Conservation (phyloP, 2,797 vertebrate species). For the Sebastes kiyomatsui region DNA sequence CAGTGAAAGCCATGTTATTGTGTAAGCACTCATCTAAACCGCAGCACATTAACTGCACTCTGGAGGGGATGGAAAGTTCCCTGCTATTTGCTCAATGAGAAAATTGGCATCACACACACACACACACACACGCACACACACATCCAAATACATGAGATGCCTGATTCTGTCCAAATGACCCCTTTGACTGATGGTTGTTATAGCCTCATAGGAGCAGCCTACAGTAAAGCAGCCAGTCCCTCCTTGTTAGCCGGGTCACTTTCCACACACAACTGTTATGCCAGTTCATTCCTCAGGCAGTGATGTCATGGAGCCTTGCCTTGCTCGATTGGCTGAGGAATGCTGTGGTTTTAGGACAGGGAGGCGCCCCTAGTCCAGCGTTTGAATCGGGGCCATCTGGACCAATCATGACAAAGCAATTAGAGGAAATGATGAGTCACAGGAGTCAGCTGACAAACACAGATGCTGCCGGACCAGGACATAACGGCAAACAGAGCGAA, state of each 20-base stretch:
- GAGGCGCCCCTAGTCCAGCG: constrained; percentile 31
- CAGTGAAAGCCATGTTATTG: constrained; percentile 34
- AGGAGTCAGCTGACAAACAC: constrained; percentile 37
- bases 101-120: constrained; percentile 16
- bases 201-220: constrained; percentile 22
- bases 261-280: constrained; percentile 67
- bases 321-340: constrained; percentile 75
- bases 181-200: constrained; percentile 48
- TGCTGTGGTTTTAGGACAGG: constrained; percentile 74
- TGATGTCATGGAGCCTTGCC: constrained; percentile 76
- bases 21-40: constrained; percentile 56
- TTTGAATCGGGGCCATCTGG: constrained; percentile 50
- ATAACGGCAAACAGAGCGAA: not conserved
- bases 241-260: constrained; percentile 61
- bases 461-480: not conserved
- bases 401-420: constrained; percentile 23
- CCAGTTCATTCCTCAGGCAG: constrained; percentile 79
- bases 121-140: not conserved
- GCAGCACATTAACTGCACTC: constrained; percentile 37
- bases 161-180: constrained; percentile 34
- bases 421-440: constrained; percentile 52
- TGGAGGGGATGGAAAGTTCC: constrained; percentile 44
- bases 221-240: constrained; percentile 32
- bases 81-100: constrained; percentile 28
- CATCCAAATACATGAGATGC: not conserved